Percentiles rank a stretch among this genome's conserved stretches.
Conservation (phyloP, 2,797 vertebrate genomes). For the Anguilla marmorata region DNA sequence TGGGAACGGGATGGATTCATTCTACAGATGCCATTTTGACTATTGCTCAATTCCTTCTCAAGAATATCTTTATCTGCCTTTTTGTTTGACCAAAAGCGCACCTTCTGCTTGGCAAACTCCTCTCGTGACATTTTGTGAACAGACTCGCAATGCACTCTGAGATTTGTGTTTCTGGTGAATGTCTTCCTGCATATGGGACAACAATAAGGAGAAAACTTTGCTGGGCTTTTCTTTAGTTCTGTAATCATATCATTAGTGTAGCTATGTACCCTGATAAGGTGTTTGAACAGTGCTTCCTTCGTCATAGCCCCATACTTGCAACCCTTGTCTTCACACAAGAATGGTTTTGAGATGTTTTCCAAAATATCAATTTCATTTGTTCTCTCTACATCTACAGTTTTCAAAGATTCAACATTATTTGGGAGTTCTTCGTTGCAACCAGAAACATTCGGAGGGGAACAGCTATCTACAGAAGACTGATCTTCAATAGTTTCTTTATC, state of each 20-base stretch:
- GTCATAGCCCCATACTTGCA: slow-evolving; percentile 89
- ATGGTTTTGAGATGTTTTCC: slow-evolving; percentile 81
- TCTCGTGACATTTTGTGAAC: slow-evolving; percentile 85
- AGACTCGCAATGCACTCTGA: slow-evolving; percentile 86
- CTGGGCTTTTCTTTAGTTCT: slow-evolving; percentile 84
- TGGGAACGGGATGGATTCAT: slow-evolving; percentile 37
- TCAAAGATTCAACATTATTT: slow-evolving; percentile 54
- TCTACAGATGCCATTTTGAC: slow-evolving; percentile 19
- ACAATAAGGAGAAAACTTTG: slow-evolving; percentile 89
- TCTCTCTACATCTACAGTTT: slow-evolving; percentile 51
- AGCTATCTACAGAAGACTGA: slow-evolving; percentile 44
- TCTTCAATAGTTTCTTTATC: slow-evolving; percentile 69
- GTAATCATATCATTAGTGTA: slow-evolving; percentile 90
- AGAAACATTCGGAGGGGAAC: slow-evolving; percentile 25
- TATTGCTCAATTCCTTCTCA: slow-evolving; percentile 20
- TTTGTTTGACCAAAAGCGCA: slow-evolving; percentile 77
- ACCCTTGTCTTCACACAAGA: slow-evolving; percentile 79
- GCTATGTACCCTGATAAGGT: slow-evolving; percentile 87
- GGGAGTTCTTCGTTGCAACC: slow-evolving; percentile 39
- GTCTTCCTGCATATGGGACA: slow-evolving; percentile 90
- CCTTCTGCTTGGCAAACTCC: slow-evolving; percentile 86
- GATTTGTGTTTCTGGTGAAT: slow-evolving; percentile 96
- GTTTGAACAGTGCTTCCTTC: slow-evolving; percentile 89
- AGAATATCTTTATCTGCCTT: slow-evolving; percentile 59
- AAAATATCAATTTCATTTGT: slow-evolving; percentile 64